Percentiles rank a stretch among this genome's conserved stretches.
These are phyloP conservation scores for Piprites chloris DNA, from an alignment of 2,113 vertebrate species.

Conservation along the genomic window DNA sequence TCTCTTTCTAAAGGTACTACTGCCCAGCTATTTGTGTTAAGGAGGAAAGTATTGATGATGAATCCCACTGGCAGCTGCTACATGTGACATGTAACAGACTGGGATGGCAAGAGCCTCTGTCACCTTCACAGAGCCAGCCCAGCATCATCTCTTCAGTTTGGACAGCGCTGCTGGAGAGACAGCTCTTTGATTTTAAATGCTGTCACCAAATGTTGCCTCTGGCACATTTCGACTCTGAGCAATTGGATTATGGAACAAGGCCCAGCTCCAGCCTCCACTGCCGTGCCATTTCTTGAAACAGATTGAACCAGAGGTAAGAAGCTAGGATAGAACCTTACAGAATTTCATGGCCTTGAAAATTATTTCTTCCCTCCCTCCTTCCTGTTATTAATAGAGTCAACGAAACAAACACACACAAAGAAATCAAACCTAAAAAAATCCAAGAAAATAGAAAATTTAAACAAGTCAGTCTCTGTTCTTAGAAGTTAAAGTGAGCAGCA, in stretches of 20 bases:
- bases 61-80: neutral
- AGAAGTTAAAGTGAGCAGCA: neutral
- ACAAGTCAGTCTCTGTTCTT: neutral
- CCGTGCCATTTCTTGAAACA: neutral
- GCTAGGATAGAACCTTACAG: neutral
- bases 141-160: neutral
- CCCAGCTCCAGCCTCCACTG: neutral
- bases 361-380: neutral
- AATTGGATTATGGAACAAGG: neutral
- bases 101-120: neutral
- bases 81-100: neutral
- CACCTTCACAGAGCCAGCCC: neutral
- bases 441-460: neutral
- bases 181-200: slow-evolving; percentile 44
- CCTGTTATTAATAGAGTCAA: neutral
- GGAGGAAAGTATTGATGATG: neutral
- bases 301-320: neutral
- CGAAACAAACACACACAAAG: neutral
- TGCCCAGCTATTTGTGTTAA: neutral
- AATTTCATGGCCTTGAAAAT: neutral
- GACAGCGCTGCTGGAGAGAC: neutral
- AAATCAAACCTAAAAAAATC: neutral
- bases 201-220: neutral
- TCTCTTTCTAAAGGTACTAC: neutral
- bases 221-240: neutral